These are phyloP conservation scores for Erynnis tages DNA, from an alignment of 2,888 invertebrate species.

Conservation along the genomic window DNA sequence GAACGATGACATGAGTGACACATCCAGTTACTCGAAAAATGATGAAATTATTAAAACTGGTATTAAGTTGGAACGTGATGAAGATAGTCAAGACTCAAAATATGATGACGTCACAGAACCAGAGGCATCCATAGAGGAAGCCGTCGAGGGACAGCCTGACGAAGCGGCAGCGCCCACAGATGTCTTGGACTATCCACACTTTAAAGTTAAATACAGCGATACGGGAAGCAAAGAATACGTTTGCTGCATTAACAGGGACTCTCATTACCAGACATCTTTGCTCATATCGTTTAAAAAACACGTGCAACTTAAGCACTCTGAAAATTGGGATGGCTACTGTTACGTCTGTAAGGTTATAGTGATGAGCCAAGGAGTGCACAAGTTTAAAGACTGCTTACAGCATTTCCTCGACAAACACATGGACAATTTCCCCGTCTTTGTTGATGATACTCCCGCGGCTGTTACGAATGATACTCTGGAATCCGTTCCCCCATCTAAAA, in stretches of 20 bases:
- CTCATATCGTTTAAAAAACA: constrained; percentile 73
- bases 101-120: constrained; percentile 24
- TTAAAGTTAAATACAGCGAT: constrained; percentile 52
- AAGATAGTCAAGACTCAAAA: constrained; percentile 28
- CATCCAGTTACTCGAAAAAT: constrained; percentile 30
- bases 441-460: constrained; percentile 39
- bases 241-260: constrained; percentile 64
- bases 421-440: constrained; percentile 60
- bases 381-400: constrained; percentile 62
- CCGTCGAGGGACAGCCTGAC: too few species aligned
- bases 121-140: background rate
- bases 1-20: constrained; percentile 46
- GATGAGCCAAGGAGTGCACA: constrained; percentile 57
- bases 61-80: constrained; percentile 34
- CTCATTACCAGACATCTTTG: constrained; percentile 64
- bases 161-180: constrained; percentile 24
- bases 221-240: constrained; percentile 62
- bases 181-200: constrained; percentile 54
- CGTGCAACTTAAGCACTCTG: constrained; percentile 61
- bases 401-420: constrained; percentile 70
- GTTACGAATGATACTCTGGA: constrained; percentile 15
- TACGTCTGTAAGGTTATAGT: constrained; percentile 72
- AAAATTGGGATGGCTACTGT: constrained; percentile 82
- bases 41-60: constrained; percentile 28
- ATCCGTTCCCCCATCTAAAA: too few species aligned